Evolutionary conservation across 2,113 vertebrate species (phyloP).

Genomic region (Gnathonemus echidnorhynchus): DNA sequence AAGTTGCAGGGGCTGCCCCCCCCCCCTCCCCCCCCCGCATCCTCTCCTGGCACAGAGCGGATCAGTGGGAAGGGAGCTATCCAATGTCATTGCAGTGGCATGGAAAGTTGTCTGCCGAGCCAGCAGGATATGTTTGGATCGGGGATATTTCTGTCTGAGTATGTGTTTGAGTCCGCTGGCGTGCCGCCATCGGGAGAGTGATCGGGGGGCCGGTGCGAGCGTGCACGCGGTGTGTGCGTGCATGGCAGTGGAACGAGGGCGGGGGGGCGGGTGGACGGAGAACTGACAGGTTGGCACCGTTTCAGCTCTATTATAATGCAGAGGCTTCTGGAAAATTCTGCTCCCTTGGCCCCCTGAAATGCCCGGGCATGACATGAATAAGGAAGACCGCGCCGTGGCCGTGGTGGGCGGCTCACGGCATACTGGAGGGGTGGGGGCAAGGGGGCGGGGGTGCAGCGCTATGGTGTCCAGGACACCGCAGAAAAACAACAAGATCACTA

Average conservation of each 20-base stretch:
- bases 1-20: constrained; percentile 61
- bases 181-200: constrained; percentile 52
- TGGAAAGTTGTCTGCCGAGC: constrained; percentile 66
- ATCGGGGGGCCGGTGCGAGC: background rate
- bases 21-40: background rate
- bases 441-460: too few relatives aligned
- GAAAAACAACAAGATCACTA: background rate
- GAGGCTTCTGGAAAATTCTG: constrained; percentile 77
- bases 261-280: constrained; percentile 7
- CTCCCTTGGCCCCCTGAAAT: constrained; percentile 56
- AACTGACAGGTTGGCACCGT: constrained; percentile 51
- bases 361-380: constrained; percentile 61
- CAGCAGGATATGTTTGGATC: constrained; percentile 60
- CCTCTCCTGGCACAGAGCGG: constrained; percentile 43
- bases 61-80: constrained; percentile 51
- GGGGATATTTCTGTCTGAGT: constrained; percentile 38
- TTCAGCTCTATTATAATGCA: constrained; percentile 62
- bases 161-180: constrained; percentile 57
- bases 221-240: constrained; percentile 25
- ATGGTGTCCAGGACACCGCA: background rate
- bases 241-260: background rate
- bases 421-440: background rate
- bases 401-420: background rate
- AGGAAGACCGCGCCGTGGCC: background rate
- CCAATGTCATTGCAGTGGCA: constrained; percentile 55